These are phyloP conservation scores for Onychomys torridus DNA, from an alignment of 2,797 vertebrate species.

Conservation along the genomic window DNA sequence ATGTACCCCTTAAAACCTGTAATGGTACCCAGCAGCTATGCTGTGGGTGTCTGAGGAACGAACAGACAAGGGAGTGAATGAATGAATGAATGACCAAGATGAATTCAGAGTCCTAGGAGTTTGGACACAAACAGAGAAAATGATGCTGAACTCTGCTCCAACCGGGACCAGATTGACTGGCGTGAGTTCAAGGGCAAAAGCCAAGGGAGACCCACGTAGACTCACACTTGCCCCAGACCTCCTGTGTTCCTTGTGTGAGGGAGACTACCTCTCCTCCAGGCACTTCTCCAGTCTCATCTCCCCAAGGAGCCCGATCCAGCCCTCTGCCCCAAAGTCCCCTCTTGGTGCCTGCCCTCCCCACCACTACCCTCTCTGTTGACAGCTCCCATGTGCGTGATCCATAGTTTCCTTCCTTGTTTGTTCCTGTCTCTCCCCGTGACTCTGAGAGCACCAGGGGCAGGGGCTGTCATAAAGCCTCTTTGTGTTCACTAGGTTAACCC, in stretches of 20 bases:
- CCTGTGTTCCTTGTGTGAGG: background rate
- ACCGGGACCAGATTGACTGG: background rate
- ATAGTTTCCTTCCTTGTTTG: background rate
- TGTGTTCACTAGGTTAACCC: background rate
- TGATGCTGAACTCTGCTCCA: background rate
- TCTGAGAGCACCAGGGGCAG: conserved; percentile 44
- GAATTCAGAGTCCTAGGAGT: background rate
- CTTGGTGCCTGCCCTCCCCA: background rate
- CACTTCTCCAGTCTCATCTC: background rate
- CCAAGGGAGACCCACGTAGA: background rate
- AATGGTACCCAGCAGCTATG: background rate
- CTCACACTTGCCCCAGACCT: background rate
- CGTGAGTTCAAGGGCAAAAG: background rate
- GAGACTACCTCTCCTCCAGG: background rate
- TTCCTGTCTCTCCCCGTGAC: background rate
- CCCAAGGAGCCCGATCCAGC: background rate
- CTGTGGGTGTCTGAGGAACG: background rate
- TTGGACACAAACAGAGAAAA: background rate
- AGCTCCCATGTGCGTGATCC: background rate
- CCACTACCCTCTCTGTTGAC: background rate
- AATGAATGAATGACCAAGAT: background rate
- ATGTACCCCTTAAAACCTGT: background rate
- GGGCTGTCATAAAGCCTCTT: conserved; percentile 54
- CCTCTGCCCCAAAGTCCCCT: background rate
- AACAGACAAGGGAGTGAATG: background rate